Evolutionary conservation across 1,140 invertebrate genomes (phyloP).

Genomic region (Hylaeus anthracinus): DNA sequence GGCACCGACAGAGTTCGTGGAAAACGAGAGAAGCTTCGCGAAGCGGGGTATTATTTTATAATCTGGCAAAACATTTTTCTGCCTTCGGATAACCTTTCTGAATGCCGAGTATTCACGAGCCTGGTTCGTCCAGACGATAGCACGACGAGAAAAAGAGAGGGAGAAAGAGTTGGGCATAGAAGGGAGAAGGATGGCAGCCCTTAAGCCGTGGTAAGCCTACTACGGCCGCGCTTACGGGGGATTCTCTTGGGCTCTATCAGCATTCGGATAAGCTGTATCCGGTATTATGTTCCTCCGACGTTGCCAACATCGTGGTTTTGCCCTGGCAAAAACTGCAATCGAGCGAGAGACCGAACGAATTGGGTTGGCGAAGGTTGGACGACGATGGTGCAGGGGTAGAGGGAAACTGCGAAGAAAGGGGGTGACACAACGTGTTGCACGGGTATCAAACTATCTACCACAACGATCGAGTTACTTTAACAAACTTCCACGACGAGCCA

Average conservation of each 20-base stretch:
- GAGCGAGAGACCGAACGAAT: constrained; percentile 19
- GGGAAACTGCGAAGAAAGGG: constrained; percentile 3
- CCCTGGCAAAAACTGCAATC: constrained; percentile 65
- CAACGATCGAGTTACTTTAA: constrained; percentile 36
- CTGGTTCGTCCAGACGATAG: constrained; percentile 31
- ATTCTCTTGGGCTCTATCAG: constrained; percentile 70
- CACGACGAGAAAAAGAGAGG: constrained; percentile 22
- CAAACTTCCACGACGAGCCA: constrained; percentile 38
- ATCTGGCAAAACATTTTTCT: constrained; percentile 61
- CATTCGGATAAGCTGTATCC: constrained; percentile 73
- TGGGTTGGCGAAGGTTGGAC: background rate
- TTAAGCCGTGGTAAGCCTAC: constrained; percentile 71
- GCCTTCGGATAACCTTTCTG: constrained; percentile 54
- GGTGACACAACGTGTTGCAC: constrained; percentile 43
- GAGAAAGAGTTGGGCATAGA: background rate
- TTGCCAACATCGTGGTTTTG: constrained; percentile 68
- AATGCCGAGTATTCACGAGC: constrained; percentile 52
- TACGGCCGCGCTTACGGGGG: constrained; percentile 68
- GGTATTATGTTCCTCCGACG: constrained; percentile 70
- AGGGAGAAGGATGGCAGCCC: background rate
- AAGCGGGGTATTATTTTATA: constrained; percentile 41
- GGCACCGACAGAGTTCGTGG: background rate
- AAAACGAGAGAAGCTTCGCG: background rate
- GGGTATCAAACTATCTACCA: constrained; percentile 19
- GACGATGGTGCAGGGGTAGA: background rate